These are phyloP conservation scores for Spinus pinus DNA, from an alignment of 2,797 vertebrate species.

Conservation along the genomic window DNA sequence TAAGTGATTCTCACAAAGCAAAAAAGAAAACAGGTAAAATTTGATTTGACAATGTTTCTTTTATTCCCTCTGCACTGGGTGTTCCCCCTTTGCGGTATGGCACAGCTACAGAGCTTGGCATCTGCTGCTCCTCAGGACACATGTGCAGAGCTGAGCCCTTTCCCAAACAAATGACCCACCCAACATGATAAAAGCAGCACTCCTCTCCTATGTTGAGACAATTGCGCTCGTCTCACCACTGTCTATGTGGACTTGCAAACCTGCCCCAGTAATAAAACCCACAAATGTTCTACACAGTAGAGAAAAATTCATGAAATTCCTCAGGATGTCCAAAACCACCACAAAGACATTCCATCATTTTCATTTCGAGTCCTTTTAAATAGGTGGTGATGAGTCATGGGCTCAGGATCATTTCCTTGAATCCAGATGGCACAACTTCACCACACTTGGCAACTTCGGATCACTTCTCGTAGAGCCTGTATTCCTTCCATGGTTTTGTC, in stretches of 20 bases:
- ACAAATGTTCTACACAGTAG: constrained; percentile 38
- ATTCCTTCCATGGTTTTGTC: constrained; percentile 86
- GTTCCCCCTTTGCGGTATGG: background rate
- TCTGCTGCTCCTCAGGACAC: background rate
- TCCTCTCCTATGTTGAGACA: background rate
- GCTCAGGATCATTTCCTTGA: constrained; percentile 4
- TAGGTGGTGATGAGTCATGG: constrained; percentile 32
- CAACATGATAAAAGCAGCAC: background rate
- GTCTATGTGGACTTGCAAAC: background rate
- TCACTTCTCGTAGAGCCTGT: constrained; percentile 85
- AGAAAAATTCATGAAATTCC: constrained; percentile 40
- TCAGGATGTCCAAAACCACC: constrained; percentile 9
- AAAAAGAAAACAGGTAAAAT: constrained; percentile 31
- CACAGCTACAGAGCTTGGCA: background rate
- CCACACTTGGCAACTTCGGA: constrained; percentile 92
- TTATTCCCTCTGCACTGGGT: constrained; percentile 31
- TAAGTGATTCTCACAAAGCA: background rate
- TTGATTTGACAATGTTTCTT: constrained; percentile 22
- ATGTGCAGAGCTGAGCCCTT: background rate
- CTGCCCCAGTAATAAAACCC: constrained; percentile 14
- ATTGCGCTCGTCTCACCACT: background rate
- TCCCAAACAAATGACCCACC: background rate
- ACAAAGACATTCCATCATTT: constrained; percentile 62
- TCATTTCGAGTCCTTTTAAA: constrained; percentile 45
- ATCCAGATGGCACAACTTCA: constrained; percentile 66